Evolutionary conservation across 2,113 vertebrate genomes (phyloP).

Genomic region (Phyllostomus hastatus): DNA sequence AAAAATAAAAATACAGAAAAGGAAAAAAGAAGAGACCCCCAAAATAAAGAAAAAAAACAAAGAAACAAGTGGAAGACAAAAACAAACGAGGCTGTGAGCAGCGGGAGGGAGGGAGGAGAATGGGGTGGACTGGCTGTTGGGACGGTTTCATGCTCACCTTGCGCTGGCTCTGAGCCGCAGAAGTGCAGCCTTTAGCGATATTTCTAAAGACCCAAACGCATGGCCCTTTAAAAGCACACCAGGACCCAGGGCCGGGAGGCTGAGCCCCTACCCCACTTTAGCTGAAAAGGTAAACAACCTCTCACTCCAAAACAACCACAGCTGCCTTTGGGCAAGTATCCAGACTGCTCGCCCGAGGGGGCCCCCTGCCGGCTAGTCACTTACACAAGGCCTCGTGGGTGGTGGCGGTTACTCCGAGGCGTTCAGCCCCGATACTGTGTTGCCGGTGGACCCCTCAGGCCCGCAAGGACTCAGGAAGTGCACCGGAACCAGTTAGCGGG

Average conservation of each 20-base stretch:
- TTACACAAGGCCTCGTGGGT: neutral
- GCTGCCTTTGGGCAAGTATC: too few species aligned
- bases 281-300: neutral
- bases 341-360: neutral
- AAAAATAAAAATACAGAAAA: neutral
- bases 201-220: neutral
- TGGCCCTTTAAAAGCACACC: neutral
- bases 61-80: neutral
- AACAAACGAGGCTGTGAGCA: neutral
- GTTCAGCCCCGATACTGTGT: neutral
- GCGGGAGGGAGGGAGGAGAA: neutral
- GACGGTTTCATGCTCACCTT: neutral
- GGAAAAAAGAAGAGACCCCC: neutral
- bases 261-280: too few species aligned
- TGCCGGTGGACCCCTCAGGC: neutral
- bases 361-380: neutral
- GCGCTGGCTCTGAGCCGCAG: neutral
- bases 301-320: neutral
- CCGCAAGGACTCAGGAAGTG: neutral
- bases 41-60: neutral
- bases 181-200: neutral
- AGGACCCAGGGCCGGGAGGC: neutral
- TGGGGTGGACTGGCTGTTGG: neutral
- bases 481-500: accelerated
- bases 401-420: too few species aligned